Conservation (phyloP, 1,140 invertebrate genomes). For the Atta texana region DNA sequence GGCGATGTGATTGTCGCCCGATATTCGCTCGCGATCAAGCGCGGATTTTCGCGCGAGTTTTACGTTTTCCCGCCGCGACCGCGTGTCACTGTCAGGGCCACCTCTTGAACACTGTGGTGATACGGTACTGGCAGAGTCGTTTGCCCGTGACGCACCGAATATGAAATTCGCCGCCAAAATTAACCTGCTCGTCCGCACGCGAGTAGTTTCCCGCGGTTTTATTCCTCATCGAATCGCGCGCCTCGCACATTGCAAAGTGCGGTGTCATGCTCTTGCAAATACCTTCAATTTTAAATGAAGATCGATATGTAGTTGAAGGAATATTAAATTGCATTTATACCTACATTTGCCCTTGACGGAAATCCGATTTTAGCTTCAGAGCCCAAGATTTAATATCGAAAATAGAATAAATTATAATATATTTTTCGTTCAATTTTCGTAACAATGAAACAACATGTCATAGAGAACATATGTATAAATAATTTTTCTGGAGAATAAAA, state of each 20-base stretch:
- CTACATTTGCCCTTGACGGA: background rate
- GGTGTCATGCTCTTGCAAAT: conserved; percentile 22
- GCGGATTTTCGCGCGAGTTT: conserved; percentile 69
- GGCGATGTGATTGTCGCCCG: conserved; percentile 63
- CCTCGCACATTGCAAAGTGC: background rate
- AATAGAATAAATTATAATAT: background rate
- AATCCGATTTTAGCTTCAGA: background rate
- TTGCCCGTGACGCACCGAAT: conserved; percentile 72
- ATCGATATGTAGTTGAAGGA: background rate
- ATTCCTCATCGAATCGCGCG: conserved; percentile 49
- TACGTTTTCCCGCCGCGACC: conserved; percentile 66
- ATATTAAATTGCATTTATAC: conserved; percentile 30
- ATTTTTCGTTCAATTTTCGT: background rate
- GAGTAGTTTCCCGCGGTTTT: conserved; percentile 50
- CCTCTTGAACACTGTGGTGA: conserved; percentile 65
- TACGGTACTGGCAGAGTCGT: conserved; percentile 70
- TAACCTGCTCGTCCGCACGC: conserved; percentile 54
- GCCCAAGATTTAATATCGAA: background rate
- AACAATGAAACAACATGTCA: background rate
- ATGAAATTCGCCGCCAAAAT: conserved; percentile 67
- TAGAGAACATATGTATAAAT: background rate
- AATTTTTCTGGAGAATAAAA: background rate
- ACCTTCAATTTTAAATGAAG: conserved; percentile 33
- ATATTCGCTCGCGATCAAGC: conserved; percentile 41
- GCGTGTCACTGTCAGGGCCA: conserved; percentile 74